These are phyloP conservation scores for Acanthosoma haemorrhoidale DNA, from an alignment of 2,888 invertebrate species.

Conservation along the genomic window DNA sequence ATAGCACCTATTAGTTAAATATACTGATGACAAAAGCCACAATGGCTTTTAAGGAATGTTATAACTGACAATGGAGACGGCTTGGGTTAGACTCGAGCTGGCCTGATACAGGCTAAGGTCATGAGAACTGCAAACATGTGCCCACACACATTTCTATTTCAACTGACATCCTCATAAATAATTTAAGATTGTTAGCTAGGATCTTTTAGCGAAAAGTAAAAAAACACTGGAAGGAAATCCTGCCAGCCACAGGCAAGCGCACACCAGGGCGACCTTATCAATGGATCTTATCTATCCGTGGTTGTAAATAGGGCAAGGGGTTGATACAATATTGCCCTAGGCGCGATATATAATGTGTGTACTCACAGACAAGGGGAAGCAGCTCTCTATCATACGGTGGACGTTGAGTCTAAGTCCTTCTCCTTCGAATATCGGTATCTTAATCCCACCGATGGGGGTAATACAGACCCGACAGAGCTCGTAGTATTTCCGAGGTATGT, in stretches of 20 bases:
- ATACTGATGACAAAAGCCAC: too few relatives aligned
- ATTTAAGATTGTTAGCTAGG: background rate
- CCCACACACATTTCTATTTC: background rate
- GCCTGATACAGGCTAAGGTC: slow-evolving; percentile 12
- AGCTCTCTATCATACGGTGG: slow-evolving; percentile 68
- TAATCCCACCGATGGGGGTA: slow-evolving; percentile 69
- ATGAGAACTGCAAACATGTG: background rate
- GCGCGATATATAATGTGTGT: too few relatives aligned
- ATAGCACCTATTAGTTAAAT: too few relatives aligned
- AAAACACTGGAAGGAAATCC: too few relatives aligned
- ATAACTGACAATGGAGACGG: too few relatives aligned
- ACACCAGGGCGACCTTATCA: slow-evolving; percentile 40
- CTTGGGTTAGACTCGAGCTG: background rate
- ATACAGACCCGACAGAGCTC: slow-evolving; percentile 91
- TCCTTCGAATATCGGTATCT: slow-evolving; percentile 70
- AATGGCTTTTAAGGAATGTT: too few relatives aligned
- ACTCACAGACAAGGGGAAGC: slow-evolving; percentile 70
- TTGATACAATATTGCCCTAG: slow-evolving; percentile 35
- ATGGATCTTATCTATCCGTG: slow-evolving; percentile 41
- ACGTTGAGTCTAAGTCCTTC: slow-evolving; percentile 64
- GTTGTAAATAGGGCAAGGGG: slow-evolving; percentile 40
- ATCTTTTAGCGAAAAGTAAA: background rate
- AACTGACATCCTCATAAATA: background rate
- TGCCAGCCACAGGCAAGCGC: too few relatives aligned
- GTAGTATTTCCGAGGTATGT: slow-evolving; percentile 87